phyloP scores from a whole-genome alignment of 2,888 invertebrate genomes.

The Phortica okadai region DNA sequence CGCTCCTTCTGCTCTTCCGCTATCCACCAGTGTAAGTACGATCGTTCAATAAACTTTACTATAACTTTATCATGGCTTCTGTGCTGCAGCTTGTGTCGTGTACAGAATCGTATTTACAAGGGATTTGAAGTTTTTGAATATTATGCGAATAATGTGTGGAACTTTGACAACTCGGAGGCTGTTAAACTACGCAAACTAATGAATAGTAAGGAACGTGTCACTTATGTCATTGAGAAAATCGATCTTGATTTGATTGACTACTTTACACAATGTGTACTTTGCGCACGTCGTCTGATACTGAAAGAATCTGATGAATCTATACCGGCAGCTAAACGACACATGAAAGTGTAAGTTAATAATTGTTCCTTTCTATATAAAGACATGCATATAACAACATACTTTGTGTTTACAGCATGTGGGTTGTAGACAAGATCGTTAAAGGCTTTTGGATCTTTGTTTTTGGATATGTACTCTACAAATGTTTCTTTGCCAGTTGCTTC shows the following conservation, averaged over 20 bases:
- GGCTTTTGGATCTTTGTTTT: slow-evolving; percentile 82
- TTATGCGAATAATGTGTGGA: slow-evolving; percentile 95
- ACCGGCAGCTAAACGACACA: slow-evolving; percentile 87
- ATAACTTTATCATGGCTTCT: neutral
- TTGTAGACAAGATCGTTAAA: slow-evolving; percentile 86
- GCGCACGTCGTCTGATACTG: slow-evolving; percentile 87
- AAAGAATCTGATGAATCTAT: slow-evolving; percentile 89
- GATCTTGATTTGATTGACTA: slow-evolving; percentile 87
- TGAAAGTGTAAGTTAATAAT: slow-evolving; percentile 83
- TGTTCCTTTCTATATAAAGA: too few relatives aligned
- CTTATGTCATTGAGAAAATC: slow-evolving; percentile 82
- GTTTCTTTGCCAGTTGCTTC: slow-evolving; percentile 57
- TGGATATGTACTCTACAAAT: slow-evolving; percentile 76
- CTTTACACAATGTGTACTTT: slow-evolving; percentile 88
- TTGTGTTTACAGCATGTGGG: slow-evolving; percentile 87
- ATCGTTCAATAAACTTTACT: neutral
- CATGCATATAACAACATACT: neutral
- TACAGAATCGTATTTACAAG: slow-evolving; percentile 89
- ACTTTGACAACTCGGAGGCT: slow-evolving; percentile 85
- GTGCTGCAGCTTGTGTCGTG: slow-evolving; percentile 83
- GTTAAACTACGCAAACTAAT: slow-evolving; percentile 79
- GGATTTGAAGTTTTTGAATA: slow-evolving; percentile 94
- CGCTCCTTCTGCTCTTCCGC: slow-evolving; percentile 86
- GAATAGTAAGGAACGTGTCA: slow-evolving; percentile 81
- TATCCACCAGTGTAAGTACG: slow-evolving; percentile 89